phyloP scores from a whole-genome alignment of 2,113 vertebrate genomes.

The Pseudopipra pipra region DNA sequence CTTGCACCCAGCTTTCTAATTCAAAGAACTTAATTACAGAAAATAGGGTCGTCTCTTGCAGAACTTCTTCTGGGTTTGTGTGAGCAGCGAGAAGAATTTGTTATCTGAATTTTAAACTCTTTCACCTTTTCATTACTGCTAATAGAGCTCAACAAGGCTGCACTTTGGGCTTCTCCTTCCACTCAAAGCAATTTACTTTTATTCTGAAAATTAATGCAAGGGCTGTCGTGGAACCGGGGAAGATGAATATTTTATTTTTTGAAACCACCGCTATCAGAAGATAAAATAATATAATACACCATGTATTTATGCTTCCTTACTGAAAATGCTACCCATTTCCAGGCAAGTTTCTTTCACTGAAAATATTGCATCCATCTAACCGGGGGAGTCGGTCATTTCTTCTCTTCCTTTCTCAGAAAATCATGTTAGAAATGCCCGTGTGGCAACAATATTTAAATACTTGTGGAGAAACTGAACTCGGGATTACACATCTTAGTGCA shows the following conservation, averaged over 20 bases:
- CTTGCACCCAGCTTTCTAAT: not conserved
- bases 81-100: not conserved
- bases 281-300: too few relatives aligned
- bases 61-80: not conserved
- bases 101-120: not conserved
- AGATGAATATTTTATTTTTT: not conserved
- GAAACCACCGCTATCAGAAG: not conserved
- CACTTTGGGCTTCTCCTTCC: not conserved
- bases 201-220: not conserved
- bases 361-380: not conserved
- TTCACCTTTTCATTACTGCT: not conserved
- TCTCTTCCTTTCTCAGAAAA: not conserved
- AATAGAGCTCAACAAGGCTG: not conserved
- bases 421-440: not conserved
- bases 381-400: not conserved
- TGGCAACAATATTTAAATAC: conserved; percentile 2
- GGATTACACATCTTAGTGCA: not conserved
- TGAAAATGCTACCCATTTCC: not conserved
- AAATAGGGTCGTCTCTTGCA: not conserved
- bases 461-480: conserved; percentile 9
- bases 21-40: not conserved
- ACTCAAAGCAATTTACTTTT: not conserved
- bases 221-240: not conserved
- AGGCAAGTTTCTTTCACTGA: not conserved
- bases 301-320: not conserved